Conservation (phyloP, 2,888 invertebrate species). For the Danaus chrysippus region DNA sequence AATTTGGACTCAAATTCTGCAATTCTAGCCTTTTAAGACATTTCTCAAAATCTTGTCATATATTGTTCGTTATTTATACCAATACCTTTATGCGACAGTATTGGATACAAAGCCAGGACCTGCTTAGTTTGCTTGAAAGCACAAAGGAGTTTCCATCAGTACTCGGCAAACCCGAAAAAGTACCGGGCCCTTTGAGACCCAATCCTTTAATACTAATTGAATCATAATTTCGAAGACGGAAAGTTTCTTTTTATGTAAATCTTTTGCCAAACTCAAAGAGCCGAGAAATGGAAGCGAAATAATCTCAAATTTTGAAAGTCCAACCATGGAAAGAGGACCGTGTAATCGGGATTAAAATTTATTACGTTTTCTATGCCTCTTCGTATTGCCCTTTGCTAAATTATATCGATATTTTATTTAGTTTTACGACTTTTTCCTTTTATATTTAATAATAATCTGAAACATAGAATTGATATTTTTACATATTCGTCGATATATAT, state of each 20-base stretch:
- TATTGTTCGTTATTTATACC: conserved; percentile 57
- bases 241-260: conserved; percentile 78
- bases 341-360: conserved; percentile 60
- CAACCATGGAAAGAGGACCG: conserved; percentile 45
- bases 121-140: conserved; percentile 71
- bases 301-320: conserved; percentile 62
- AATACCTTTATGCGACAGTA: conserved; percentile 57
- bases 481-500: no score
- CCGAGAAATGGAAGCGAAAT: conserved; percentile 61
- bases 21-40: conserved; percentile 17
- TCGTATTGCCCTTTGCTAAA: conserved; percentile 31
- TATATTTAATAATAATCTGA: conserved; percentile 15
- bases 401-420: conserved; percentile 33
- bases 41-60: conserved; percentile 33
- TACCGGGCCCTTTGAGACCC: conserved; percentile 68
- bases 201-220: conserved; percentile 79
- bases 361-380: conserved; percentile 45
- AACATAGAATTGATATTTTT: no score
- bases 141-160: conserved; percentile 67
- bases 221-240: conserved; percentile 74
- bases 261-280: conserved; percentile 65
- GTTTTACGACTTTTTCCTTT: conserved; percentile 16
- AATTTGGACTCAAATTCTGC: background rate
- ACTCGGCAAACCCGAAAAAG: conserved; percentile 70
- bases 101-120: conserved; percentile 61